These are phyloP conservation scores for Taenioides sp. DNA, from an alignment of 2,797 vertebrate species.

Conservation along the genomic window DNA sequence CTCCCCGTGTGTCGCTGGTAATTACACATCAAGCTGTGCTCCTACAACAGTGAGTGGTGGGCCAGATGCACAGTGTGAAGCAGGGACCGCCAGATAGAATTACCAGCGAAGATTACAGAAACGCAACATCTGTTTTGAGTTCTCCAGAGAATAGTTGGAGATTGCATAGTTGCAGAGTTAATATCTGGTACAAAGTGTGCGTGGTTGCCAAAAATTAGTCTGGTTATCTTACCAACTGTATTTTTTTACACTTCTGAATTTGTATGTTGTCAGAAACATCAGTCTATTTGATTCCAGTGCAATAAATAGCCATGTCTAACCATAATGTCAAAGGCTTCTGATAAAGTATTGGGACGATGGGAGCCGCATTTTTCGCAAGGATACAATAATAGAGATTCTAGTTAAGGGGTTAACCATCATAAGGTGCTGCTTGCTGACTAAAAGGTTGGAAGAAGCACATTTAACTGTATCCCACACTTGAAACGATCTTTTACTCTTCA, in stretches of 20 bases:
- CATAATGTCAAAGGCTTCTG: too few relatives aligned
- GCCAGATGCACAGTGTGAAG: slow-evolving; percentile 33
- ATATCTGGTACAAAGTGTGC: neutral
- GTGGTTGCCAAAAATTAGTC: neutral
- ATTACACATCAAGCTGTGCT: slow-evolving; percentile 69
- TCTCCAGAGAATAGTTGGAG: neutral
- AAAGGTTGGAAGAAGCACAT: too few relatives aligned
- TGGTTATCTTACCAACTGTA: neutral
- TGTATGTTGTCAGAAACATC: too few relatives aligned
- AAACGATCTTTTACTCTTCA: too few relatives aligned
- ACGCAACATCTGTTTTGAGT: neutral
- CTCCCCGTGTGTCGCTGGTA: slow-evolving; percentile 61
- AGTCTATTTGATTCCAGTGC: too few relatives aligned
- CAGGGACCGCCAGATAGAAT: neutral
- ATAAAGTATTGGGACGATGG: too few relatives aligned
- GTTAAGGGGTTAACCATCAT: too few relatives aligned
- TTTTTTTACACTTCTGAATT: neutral
- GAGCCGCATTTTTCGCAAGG: too few relatives aligned
- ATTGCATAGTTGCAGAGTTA: neutral
- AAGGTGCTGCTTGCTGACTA: too few relatives aligned
- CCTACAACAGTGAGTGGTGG: slow-evolving; percentile 42
- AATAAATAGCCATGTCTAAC: too few relatives aligned
- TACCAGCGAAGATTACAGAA: neutral
- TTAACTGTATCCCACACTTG: too few relatives aligned
- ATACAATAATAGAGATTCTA: too few relatives aligned